Evolutionary conservation across 2,113 vertebrate species (phyloP).

Genomic region (Jacana jacana): DNA sequence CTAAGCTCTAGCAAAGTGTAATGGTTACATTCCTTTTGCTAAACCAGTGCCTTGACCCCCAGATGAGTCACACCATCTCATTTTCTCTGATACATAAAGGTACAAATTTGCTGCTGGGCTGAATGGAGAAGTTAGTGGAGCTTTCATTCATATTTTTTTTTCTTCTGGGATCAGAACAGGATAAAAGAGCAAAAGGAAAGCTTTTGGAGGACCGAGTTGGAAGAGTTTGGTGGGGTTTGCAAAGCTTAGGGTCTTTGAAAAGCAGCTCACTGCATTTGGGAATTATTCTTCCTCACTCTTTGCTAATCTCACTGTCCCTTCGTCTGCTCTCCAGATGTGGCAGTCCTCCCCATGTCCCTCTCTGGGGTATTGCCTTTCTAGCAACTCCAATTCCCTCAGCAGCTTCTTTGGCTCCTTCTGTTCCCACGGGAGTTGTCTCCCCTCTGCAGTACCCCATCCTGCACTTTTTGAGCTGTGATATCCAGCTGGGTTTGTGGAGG

Average conservation of each 20-base stretch:
- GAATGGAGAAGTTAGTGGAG: not conserved
- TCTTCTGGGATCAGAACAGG: not conserved
- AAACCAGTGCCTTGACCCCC: not conserved
- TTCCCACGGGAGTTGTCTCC: not conserved
- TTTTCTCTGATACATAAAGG: not conserved
- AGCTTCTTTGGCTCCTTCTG: not conserved
- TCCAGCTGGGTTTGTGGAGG: not conserved
- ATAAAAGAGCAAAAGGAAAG: not conserved
- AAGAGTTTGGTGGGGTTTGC: not conserved
- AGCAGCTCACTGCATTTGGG: not conserved
- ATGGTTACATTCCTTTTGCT: not conserved
- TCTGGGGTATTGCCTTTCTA: not conserved
- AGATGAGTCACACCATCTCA: not conserved
- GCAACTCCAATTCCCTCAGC: not conserved
- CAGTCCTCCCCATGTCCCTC: not conserved
- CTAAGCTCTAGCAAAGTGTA: not conserved
- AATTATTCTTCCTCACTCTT: not conserved
- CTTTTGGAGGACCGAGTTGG: not conserved
- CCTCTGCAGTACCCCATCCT: not conserved
- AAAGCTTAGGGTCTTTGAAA: not conserved
- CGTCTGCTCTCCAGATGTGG: not conserved
- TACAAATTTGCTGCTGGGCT: not conserved
- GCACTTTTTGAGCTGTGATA: not conserved
- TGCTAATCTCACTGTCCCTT: not conserved
- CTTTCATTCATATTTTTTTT: not conserved